Evolutionary conservation across 1,140 invertebrate species (phyloP).

Genomic region (Steinernema feltiae): DNA sequence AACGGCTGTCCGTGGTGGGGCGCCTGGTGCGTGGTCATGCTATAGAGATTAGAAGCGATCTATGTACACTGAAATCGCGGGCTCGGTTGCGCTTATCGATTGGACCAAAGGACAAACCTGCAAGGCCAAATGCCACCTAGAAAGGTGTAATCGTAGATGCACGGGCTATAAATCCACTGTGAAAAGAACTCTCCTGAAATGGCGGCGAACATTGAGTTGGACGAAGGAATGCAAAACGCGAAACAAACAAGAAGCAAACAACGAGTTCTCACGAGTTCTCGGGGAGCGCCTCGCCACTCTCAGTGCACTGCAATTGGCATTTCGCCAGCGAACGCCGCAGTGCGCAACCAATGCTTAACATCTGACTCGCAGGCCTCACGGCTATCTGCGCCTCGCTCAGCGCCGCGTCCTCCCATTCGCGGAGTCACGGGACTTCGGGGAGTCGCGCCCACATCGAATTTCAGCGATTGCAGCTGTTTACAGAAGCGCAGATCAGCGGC

Average conservation of each 20-base stretch:
- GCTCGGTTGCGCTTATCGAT: neutral
- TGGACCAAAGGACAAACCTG: neutral
- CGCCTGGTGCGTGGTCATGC: constrained; percentile 4
- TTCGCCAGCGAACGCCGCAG: too few species aligned
- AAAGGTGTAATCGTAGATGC: neutral
- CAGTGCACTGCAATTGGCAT: too few species aligned
- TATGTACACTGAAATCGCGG: neutral
- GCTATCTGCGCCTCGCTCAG: neutral
- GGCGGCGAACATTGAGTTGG: neutral
- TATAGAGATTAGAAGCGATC: neutral
- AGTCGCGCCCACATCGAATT: neutral
- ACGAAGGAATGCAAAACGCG: neutral
- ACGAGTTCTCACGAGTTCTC: too few species aligned
- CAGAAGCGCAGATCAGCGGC: too few species aligned
- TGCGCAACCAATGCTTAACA: too few species aligned
- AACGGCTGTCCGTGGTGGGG: neutral
- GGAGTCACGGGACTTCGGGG: neutral
- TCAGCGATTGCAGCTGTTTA: too few species aligned
- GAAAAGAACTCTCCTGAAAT: neutral
- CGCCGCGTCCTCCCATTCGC: neutral
- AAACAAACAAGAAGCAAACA: neutral
- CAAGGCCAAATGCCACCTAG: constrained; percentile 12
- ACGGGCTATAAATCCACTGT: neutral
- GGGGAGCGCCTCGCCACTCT: too few species aligned
- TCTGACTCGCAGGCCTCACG: too few species aligned